These are phyloP conservation scores for Labeo calbasu DNA, from an alignment of 2,797 vertebrate species.

Conservation along the genomic window DNA sequence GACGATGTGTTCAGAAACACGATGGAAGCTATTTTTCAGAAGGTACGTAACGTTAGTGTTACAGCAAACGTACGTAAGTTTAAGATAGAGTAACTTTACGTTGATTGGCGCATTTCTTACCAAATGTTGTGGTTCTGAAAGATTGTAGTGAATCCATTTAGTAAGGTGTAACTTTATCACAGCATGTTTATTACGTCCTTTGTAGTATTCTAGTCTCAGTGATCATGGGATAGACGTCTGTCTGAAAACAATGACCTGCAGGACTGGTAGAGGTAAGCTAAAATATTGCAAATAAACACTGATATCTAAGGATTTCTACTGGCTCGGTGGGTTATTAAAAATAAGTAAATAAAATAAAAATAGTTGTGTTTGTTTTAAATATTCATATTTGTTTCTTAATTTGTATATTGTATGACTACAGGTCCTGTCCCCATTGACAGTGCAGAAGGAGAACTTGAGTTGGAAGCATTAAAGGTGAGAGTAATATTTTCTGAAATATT, in stretches of 20 bases:
- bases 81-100: not conserved
- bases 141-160: not conserved
- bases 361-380: not conserved
- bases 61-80: not conserved
- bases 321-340: not conserved
- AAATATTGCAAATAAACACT: not conserved
- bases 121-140: not conserved
- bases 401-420: conserved; percentile 15
- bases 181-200: conserved; percentile 7
- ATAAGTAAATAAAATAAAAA: not conserved
- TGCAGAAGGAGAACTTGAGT: conserved; percentile 19
- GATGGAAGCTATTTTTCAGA: conserved; percentile 62
- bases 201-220: conserved; percentile 72
- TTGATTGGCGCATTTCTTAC: not conserved
- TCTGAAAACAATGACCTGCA: conserved; percentile 65
- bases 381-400: not conserved
- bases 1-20: conserved; percentile 49
- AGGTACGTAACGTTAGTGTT: conserved; percentile 45
- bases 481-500: not conserved
- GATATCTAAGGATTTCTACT: not conserved
- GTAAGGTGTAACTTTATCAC: not conserved
- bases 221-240: conserved; percentile 66
- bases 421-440: conserved; percentile 50
- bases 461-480: conserved; percentile 50
- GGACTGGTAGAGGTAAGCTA: conserved; percentile 9